Evolutionary conservation across 2,888 invertebrate species (phyloP).

Genomic region (Dryadula phaetusa): DNA sequence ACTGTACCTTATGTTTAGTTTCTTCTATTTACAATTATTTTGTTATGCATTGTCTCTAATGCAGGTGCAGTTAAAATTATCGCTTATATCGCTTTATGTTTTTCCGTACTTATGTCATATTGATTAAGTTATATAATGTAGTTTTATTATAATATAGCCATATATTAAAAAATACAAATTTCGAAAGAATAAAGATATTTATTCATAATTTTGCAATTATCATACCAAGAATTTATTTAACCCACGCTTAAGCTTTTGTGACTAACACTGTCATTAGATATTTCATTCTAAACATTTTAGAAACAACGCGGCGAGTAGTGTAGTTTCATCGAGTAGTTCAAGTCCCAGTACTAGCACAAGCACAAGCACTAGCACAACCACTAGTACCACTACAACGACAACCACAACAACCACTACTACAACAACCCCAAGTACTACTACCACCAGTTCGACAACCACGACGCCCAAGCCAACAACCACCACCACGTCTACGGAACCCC

Average conservation of each 20-base stretch:
- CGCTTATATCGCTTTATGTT: neutral
- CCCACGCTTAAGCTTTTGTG: slow-evolving; percentile 38
- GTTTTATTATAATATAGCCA: slow-evolving; percentile 6
- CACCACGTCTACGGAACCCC: slow-evolving; percentile 57
- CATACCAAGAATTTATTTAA: neutral
- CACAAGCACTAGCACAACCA: slow-evolving; percentile 54
- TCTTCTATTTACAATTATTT: neutral
- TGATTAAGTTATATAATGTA: neutral
- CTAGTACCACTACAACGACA: slow-evolving; percentile 60
- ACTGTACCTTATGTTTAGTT: neutral
- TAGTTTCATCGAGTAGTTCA: slow-evolving; percentile 62
- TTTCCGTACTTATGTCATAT: neutral
- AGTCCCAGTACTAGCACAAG: slow-evolving; percentile 60
- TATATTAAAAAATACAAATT: too few relatives aligned
- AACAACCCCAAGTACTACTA: slow-evolving; percentile 73
- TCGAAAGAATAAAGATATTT: too few relatives aligned
- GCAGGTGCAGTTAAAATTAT: neutral
- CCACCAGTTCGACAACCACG: slow-evolving; percentile 63
- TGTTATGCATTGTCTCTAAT: too few relatives aligned
- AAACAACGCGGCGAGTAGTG: slow-evolving; percentile 59
- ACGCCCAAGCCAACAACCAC: slow-evolving; percentile 61
- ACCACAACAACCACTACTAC: slow-evolving; percentile 69
- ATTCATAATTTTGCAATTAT: neutral
- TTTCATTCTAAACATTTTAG: slow-evolving; percentile 47
- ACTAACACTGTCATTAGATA: slow-evolving; percentile 37